Percentiles rank a stretch among this genome's conserved stretches.
phyloP scores from a whole-genome alignment of 2,797 vertebrate species.

The Falco berigora region DNA sequence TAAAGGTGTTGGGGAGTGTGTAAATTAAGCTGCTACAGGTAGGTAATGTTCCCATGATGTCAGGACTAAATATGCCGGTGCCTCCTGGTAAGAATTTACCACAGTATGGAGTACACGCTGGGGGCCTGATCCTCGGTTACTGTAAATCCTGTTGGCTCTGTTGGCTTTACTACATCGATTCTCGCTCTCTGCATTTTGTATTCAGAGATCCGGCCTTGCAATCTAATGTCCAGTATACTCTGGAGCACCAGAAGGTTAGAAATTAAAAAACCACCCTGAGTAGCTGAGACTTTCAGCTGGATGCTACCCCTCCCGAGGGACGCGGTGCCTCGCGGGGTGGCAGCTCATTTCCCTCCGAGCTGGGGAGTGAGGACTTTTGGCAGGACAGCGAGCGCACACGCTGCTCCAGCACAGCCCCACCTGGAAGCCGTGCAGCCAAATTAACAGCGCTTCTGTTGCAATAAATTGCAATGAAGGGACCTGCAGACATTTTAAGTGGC shows the following conservation, averaged over 20 bases:
- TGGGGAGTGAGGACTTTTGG: background rate
- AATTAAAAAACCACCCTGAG: background rate
- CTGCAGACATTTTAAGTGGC: background rate
- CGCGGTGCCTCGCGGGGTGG: fast-evolving
- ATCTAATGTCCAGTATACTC: background rate
- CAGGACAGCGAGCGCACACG: background rate
- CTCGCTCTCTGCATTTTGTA: background rate
- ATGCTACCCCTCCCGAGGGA: background rate
- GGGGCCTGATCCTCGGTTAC: background rate
- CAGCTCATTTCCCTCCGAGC: background rate
- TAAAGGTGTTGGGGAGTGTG: conserved; percentile 39
- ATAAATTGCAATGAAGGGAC: background rate
- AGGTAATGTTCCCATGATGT: conserved; percentile 31
- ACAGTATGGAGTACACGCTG: background rate
- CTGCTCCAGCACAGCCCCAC: background rate
- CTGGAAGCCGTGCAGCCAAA: background rate
- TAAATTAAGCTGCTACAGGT: conserved; percentile 60
- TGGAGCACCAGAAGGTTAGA: background rate
- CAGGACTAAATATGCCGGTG: conserved; percentile 41
- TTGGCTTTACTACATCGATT: background rate
- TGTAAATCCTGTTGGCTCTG: background rate
- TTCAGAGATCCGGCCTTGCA: background rate
- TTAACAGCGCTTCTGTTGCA: background rate
- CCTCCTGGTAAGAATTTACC: conserved; percentile 44
- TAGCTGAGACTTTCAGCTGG: background rate